phyloP scores from a whole-genome alignment of 2,113 vertebrate genomes.

The Anguilla japonica region DNA sequence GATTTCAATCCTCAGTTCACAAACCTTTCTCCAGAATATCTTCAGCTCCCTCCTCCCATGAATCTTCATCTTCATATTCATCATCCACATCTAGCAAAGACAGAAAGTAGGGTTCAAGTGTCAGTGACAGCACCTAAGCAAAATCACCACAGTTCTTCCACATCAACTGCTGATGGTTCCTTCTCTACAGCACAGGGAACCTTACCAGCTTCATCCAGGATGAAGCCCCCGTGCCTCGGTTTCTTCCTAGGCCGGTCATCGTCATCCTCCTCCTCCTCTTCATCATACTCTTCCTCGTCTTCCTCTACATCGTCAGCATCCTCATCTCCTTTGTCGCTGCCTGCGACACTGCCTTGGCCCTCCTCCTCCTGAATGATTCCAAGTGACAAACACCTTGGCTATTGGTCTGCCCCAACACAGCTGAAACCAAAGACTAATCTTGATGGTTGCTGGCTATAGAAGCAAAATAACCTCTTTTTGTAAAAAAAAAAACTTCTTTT shows the following conservation, averaged over 20 bases:
- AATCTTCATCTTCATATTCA: constrained; percentile 92
- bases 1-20: constrained; percentile 29
- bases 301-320: constrained; percentile 82
- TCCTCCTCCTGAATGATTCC: constrained; percentile 68
- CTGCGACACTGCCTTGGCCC: constrained; percentile 69
- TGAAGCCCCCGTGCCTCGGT: constrained; percentile 83
- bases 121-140: background rate
- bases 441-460: background rate
- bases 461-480: background rate
- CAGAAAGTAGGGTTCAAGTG: background rate
- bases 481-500: no score
- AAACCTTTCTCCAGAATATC: constrained; percentile 92
- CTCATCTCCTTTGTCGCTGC: constrained; percentile 89
- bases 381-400: background rate
- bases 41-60: constrained; percentile 88
- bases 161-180: background rate
- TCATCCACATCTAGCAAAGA: constrained; percentile 83
- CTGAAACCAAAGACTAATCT: background rate
- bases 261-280: constrained; percentile 90
- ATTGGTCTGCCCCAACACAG: background rate
- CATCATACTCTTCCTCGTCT: constrained; percentile 77
- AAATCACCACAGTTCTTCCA: background rate
- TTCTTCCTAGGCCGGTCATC: constrained; percentile 88
- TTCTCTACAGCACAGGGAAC: background rate
- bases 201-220: constrained; percentile 89